These are phyloP conservation scores for Pantherophis vulpinus DNA, from an alignment of 2,797 vertebrate species.

Conservation along the genomic window DNA sequence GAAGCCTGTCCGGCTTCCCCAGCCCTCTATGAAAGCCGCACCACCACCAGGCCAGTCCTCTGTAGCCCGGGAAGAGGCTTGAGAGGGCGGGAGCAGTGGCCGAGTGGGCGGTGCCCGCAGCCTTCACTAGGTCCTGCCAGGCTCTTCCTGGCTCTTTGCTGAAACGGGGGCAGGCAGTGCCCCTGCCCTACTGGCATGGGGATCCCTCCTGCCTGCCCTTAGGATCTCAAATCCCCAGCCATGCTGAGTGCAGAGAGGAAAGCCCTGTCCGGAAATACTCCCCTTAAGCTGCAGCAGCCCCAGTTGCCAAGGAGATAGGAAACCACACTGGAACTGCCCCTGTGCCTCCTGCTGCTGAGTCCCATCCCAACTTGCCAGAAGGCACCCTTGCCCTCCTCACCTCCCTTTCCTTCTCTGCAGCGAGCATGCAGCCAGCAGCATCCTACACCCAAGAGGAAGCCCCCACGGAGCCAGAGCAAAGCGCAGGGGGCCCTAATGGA, in stretches of 20 bases:
- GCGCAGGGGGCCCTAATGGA: conserved; percentile 20
- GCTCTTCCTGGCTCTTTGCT: background rate
- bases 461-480: conserved; percentile 51
- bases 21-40: background rate
- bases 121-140: background rate
- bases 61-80: background rate
- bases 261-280: background rate
- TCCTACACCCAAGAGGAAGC: background rate
- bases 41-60: background rate
- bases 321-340: background rate
- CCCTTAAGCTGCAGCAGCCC: background rate
- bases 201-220: background rate
- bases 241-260: background rate
- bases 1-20: background rate
- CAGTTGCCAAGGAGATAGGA: conserved; percentile 19
- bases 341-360: background rate
- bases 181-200: background rate
- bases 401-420: background rate
- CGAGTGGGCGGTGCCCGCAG: background rate
- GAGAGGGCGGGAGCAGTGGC: background rate
- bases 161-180: background rate
- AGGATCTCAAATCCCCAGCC: background rate
- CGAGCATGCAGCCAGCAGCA: background rate
- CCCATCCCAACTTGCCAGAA: background rate
- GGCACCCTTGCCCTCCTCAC: background rate